Evolutionary conservation across 2,113 vertebrate species (phyloP), one percentile per base, ranked within the genome.

Genomic region (Nerophis lumbriciformis): DNA sequence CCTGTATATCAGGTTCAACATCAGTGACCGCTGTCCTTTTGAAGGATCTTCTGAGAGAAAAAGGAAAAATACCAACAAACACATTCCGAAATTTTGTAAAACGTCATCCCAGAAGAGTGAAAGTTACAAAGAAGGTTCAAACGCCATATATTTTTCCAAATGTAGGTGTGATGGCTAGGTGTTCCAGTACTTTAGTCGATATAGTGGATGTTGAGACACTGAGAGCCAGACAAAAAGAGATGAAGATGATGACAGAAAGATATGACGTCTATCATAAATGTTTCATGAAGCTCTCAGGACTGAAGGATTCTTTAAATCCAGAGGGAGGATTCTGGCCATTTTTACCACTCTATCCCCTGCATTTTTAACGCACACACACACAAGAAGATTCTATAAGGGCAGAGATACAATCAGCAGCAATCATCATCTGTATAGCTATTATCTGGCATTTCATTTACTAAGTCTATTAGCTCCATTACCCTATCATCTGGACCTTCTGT

Each of bases 221-320:
- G 19, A 21, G 50, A 19, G 14, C n/a, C 48, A 3, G 48, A 14
- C 63, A 64, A 21, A 75, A 6, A 53, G 53, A 53, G 49, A 59
- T 6, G 44, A 48, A 66, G 54, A 76, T 48, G 64, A 56, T 63
- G 69, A 66, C 44, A 61, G 64, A 63, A 77, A 84, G 63, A 53
- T 64, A 70, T 71, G 66, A 81, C 65, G 59, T 82, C 67, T 19
- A 47, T 80, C 68, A 82, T 88, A 58, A 79, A 89, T 85, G 73
- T 86, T 85, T 86, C 76, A 87, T 83, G 61, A 76, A 65, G 74
- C 76, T 80, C 80, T 79, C 80, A 80, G 74, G 81, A 69, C 78
- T 75, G 75, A 70, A 79, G 78, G 68, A 81, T 78, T 82, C 63
- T 71, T 73, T 68, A 60, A 71, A 75, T 72, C 82, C 79, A 77